Base-by-base conservation (phyloP, 2,797 vertebrate species). In the Sphenopsis melanotis region DNA sequence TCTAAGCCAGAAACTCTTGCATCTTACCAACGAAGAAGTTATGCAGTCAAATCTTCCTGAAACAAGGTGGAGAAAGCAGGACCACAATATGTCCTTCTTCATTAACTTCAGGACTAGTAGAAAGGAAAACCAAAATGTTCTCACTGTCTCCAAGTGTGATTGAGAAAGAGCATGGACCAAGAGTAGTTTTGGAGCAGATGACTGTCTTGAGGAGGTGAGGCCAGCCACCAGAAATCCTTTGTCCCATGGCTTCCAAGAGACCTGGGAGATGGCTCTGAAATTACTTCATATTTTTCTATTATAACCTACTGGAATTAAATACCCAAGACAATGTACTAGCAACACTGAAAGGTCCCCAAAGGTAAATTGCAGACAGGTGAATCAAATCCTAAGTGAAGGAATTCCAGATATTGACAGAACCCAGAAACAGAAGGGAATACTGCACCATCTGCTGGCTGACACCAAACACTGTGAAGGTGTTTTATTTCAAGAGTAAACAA, bases 371-470 rank as follows among this genome's bases (percentile, higher is more conserved):
- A 79, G 44, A 56, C 22, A 74, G 41, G 47, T 79, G 36, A 84
- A 63, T 26, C 34, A 36, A 72, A 59, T 18, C 41, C 14, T 24
- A 52, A 84, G 42, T 20, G 32, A 87, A 63, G 1, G 0, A 60
- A 83, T 37, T 66, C 60, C 32, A 80, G 44, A 64, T 27, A 55
- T 8, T 50, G 47, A 61, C 23, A 87, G n/a, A 87, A 55, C 19
- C 49, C 89, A 83, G 76, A 77, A 80, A 95, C 46, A 60, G 71
- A 87, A 96, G 78, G 91, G 87, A 93, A 87, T 39, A 87, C 87
- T 94, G 89, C 93, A 95, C 96, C 94, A 95, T 80, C 96, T 96
- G 87, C 91, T 95, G 91, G 87, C 57, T 95, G 56, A 89, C 47
- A 74, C 27, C 87, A 92, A 89, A 91, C 34, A 77, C 57, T 66